phyloP scores from a whole-genome alignment of 2,888 invertebrate genomes.

The Leptinotarsa tumamoca region DNA sequence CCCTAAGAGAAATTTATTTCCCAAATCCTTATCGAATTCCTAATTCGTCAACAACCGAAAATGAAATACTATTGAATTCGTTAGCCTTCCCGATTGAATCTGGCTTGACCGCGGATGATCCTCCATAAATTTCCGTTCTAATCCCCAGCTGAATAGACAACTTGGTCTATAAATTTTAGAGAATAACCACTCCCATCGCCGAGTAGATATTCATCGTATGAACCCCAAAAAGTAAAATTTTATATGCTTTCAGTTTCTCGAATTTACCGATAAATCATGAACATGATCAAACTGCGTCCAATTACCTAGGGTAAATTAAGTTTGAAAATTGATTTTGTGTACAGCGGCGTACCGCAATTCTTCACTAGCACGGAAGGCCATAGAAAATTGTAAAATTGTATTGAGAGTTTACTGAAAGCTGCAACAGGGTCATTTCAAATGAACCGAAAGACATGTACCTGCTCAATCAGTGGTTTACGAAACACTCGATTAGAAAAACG shows the following conservation, averaged over 20 bases:
- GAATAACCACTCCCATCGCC: slow-evolving; percentile 5
- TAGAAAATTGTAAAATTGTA: no score
- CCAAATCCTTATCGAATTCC: slow-evolving; percentile 5
- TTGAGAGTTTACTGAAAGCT: no score
- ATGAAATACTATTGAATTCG: slow-evolving; percentile 2
- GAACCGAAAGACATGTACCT: no score
- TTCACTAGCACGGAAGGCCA: neutral
- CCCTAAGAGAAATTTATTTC: neutral
- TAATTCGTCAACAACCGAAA: neutral
- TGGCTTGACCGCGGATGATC: slow-evolving; percentile 15
- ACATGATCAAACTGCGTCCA: slow-evolving; percentile 30
- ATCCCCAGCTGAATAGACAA: slow-evolving; percentile 13
- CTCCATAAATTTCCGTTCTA: slow-evolving; percentile 15
- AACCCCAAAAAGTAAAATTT: slow-evolving; percentile 34
- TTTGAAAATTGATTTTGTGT: slow-evolving; percentile 38
- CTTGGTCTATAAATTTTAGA: neutral
- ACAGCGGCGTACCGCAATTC: neutral
- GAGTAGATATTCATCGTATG: slow-evolving; percentile 29
- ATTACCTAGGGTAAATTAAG: slow-evolving; percentile 38
- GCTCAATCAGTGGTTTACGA: no score
- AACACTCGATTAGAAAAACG: no score
- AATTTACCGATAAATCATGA: slow-evolving; percentile 37
- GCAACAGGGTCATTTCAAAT: no score
- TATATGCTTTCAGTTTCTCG: slow-evolving; percentile 30
- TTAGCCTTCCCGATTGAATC: slow-evolving; percentile 13